Evolutionary conservation across 2,113 vertebrate species (phyloP).

Genomic region (Passer montanus): DNA sequence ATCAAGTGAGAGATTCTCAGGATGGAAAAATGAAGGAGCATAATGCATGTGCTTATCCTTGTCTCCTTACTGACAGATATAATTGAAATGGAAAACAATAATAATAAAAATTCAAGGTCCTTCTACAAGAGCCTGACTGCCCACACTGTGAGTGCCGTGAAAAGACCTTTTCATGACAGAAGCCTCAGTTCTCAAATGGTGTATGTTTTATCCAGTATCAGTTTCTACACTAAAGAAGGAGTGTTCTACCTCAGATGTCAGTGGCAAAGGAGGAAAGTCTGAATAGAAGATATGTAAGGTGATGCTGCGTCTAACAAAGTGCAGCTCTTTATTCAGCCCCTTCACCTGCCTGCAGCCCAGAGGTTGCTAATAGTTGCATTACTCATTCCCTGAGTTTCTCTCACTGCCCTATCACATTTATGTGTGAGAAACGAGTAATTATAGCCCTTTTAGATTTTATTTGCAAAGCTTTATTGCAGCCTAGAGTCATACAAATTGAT

Average conservation of each 20-base stretch:
- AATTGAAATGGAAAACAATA: not conserved
- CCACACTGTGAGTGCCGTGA: not conserved
- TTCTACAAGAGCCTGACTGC: not conserved
- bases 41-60: not conserved
- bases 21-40: not conserved
- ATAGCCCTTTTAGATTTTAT: not conserved
- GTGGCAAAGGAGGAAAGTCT: not conserved
- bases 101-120: not conserved
- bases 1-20: not conserved
- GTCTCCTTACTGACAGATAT: slow-evolving; percentile 21
- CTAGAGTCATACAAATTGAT: not conserved
- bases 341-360: not conserved
- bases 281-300: not conserved
- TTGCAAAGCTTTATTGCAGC: not conserved
- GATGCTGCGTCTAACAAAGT: not conserved
- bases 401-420: not conserved
- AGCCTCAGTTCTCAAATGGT: not conserved
- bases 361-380: not conserved
- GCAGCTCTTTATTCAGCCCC: not conserved
- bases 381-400: not conserved
- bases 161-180: slow-evolving; percentile 25
- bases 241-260: not conserved
- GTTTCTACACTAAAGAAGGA: not conserved
- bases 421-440: not conserved
- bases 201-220: not conserved